These are phyloP conservation scores for Drosophila sulfurigaster DNA, from an alignment of 1,140 invertebrate species.

Conservation along the genomic window DNA sequence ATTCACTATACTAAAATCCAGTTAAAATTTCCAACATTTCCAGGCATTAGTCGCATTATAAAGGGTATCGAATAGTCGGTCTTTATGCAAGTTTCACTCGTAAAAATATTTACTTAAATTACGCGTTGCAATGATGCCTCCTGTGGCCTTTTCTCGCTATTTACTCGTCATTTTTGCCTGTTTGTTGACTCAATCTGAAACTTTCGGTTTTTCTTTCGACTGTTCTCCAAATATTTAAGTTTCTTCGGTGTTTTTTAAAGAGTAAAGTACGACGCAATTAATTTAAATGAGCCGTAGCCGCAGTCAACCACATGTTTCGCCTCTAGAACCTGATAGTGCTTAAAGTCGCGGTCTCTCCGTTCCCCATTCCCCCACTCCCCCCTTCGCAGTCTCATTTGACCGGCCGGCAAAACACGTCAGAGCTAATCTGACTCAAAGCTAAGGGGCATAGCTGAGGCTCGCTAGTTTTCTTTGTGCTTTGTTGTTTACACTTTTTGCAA, in stretches of 20 bases:
- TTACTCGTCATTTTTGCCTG: conserved; percentile 30
- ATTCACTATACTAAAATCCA: not conserved
- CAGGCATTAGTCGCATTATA: too few species aligned
- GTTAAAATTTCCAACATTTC: too few species aligned
- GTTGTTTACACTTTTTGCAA: conserved; percentile 23
- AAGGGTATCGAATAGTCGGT: conserved; percentile 5
- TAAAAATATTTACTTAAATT: conserved; percentile 46
- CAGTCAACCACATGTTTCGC: not conserved
- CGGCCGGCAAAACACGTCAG: conserved; percentile 54
- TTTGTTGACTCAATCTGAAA: conserved; percentile 10
- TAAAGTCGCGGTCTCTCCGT: conserved; percentile 5
- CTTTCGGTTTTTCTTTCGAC: conserved; percentile 24
- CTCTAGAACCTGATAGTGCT: conserved; percentile 40
- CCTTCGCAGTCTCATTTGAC: conserved; percentile 15
- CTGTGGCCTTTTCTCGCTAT: conserved; percentile 18
- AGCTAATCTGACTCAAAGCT: conserved; percentile 35
- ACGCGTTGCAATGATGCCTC: conserved; percentile 20
- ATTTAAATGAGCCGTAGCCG: conserved; percentile 40
- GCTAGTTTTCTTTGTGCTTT: conserved; percentile 25
- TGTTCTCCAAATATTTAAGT: conserved; percentile 44
- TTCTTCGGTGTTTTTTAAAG: conserved; percentile 7
- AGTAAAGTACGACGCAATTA: conserved; percentile 51
- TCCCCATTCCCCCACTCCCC: not conserved
- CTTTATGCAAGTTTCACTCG: not conserved
- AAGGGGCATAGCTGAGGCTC: conserved; percentile 22